A percentile compares a stretch with the other conserved stretches of the same genome.
Evolutionary conservation across 2,888 invertebrate genomes (phyloP).

Genomic region (Agrilus biguttatus): DNA sequence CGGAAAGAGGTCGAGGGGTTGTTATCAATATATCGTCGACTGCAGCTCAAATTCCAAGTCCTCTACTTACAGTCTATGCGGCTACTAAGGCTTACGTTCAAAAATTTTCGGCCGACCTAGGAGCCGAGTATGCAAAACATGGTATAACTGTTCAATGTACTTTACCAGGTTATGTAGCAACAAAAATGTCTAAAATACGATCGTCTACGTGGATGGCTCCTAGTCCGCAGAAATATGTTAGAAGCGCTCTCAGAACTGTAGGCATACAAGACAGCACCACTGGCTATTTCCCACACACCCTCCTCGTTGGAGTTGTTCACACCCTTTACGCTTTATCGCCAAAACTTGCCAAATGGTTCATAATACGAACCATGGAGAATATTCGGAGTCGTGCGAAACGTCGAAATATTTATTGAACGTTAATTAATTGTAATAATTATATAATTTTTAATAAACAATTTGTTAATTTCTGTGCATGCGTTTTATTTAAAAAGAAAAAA

Average conservation of each 20-base stretch:
- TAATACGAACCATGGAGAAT: slow-evolving; percentile 50
- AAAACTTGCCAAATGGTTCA: slow-evolving; percentile 43
- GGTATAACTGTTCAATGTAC: slow-evolving; percentile 72
- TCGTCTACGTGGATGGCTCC: slow-evolving; percentile 61
- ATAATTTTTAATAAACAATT: no score
- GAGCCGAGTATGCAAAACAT: slow-evolving; percentile 55
- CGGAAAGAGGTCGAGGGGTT: slow-evolving; percentile 63
- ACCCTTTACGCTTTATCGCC: slow-evolving; percentile 37
- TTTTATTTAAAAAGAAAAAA: no score
- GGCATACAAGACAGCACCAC: slow-evolving; percentile 56
- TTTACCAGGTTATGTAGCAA: slow-evolving; percentile 78
- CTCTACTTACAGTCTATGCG: slow-evolving; percentile 72
- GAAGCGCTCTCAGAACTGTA: slow-evolving; percentile 52
- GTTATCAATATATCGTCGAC: slow-evolving; percentile 84
- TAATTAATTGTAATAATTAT: no score
- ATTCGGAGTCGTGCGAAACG: slow-evolving; percentile 41
- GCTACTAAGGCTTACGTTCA: slow-evolving; percentile 80
- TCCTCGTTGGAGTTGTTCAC: slow-evolving; percentile 39
- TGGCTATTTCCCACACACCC: slow-evolving; percentile 59
- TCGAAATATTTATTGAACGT: no score
- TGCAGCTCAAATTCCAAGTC: slow-evolving; percentile 65
- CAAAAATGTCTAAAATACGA: slow-evolving; percentile 80
- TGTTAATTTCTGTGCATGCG: no score
- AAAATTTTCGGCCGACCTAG: slow-evolving; percentile 64
- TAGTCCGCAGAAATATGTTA: slow-evolving; percentile 55